Percentiles rank a stretch among this genome's conserved stretches.
Conservation (phyloP, 2,113 vertebrate species). For the Pelecanus crispus region DNA sequence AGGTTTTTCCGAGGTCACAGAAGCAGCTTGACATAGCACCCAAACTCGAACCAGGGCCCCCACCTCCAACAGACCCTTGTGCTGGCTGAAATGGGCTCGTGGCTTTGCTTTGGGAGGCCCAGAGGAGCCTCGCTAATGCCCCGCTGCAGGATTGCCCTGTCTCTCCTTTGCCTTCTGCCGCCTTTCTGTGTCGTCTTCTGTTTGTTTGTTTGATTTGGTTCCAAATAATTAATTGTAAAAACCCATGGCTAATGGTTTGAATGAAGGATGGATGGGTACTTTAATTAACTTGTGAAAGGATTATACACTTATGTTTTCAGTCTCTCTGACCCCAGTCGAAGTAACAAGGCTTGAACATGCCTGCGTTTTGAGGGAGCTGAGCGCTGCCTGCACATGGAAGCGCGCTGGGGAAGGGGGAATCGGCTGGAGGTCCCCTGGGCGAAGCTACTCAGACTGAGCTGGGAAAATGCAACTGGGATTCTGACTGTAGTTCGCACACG, state of each 20-base stretch:
- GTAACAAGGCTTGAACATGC: not conserved
- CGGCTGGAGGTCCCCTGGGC: no score
- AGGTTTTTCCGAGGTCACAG: not conserved
- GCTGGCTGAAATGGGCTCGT: not conserved
- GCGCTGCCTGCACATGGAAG: accelerated
- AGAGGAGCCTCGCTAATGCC: not conserved
- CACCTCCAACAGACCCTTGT: not conserved
- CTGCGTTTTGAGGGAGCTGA: accelerated
- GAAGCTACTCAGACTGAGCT: accelerated
- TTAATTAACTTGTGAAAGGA: slow-evolving; percentile 48
- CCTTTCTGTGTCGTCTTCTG: not conserved
- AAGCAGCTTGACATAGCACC: not conserved
- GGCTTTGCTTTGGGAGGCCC: not conserved
- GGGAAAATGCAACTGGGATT: not conserved
- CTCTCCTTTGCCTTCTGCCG: not conserved
- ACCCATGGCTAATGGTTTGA: slow-evolving; percentile 33
- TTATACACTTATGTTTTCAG: slow-evolving; percentile 11
- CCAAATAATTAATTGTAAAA: slow-evolving; percentile 53
- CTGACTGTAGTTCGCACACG: accelerated
- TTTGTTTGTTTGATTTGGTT: slow-evolving; percentile 51
- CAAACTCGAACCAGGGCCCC: not conserved
- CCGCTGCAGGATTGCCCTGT: not conserved
- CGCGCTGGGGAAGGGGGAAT: not conserved
- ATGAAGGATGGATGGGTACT: slow-evolving; percentile 20
- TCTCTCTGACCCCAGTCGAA: not conserved